Conservation (phyloP, 2,888 invertebrate genomes). For the Stictocephala bisonia region DNA sequence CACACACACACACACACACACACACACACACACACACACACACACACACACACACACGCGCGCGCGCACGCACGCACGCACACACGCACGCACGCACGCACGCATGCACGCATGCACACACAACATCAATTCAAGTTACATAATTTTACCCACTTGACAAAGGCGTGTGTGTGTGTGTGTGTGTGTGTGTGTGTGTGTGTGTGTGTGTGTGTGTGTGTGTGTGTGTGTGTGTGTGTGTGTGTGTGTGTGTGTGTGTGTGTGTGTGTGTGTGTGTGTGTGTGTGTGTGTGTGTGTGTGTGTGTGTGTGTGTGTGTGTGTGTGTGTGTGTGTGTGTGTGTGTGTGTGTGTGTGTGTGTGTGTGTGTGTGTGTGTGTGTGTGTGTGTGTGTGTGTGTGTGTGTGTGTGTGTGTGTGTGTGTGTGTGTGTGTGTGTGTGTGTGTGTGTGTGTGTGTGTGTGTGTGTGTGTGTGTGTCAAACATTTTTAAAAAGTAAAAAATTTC, state of each 20-base stretch:
- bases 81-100: no score
- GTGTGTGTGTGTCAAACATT: conserved; percentile 39
- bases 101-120: no score
- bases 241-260: conserved; percentile 32
- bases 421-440: conserved; percentile 36
- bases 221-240: conserved; percentile 39
- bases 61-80: no score
- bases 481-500: no score
- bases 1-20: no score
- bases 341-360: conserved; percentile 39
- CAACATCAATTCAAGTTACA: no score
- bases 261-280: conserved; percentile 39
- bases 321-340: conserved; percentile 37
- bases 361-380: conserved; percentile 36
- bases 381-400: conserved; percentile 38
- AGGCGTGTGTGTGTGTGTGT: conserved; percentile 26
- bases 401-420: conserved; percentile 39
- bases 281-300: conserved; percentile 38
- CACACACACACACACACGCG: no score
- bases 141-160: no score
- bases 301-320: conserved; percentile 25
- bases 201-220: conserved; percentile 39
- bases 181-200: conserved; percentile 39
- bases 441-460: conserved; percentile 39
- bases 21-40: no score